A percentile compares a stretch with the other conserved stretches of the same genome.
Conservation (phyloP, 2,113 vertebrate species). For the Lutjanus erythropterus region DNA sequence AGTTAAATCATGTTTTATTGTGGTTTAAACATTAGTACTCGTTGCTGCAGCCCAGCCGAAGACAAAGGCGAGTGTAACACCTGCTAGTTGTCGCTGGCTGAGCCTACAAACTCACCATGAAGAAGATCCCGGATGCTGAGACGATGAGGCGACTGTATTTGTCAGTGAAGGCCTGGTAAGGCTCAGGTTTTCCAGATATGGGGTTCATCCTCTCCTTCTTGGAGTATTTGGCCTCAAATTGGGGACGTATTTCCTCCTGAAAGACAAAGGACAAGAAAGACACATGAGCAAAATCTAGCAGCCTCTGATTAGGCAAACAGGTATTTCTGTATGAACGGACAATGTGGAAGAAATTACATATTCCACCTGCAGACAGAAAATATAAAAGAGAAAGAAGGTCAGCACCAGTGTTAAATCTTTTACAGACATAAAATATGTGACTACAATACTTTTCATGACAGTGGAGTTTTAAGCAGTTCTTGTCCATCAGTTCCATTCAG, state of each 20-base stretch:
- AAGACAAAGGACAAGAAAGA: slow-evolving; percentile 25
- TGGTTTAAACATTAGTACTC: too few relatives aligned
- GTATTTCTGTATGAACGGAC: neutral
- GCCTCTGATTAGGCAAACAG: neutral
- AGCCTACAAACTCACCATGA: slow-evolving; percentile 88
- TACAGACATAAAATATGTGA: neutral
- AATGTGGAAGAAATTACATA: neutral
- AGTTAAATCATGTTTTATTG: too few relatives aligned
- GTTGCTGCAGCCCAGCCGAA: too few relatives aligned
- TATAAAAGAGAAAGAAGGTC: neutral
- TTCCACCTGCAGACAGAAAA: neutral
- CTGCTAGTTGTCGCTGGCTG: neutral
- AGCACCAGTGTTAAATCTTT: neutral
- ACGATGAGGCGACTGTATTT: slow-evolving; percentile 95
- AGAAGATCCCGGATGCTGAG: slow-evolving; percentile 95
- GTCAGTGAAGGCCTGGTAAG: slow-evolving; percentile 94
- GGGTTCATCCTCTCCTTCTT: slow-evolving; percentile 95
- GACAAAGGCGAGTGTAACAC: neutral
- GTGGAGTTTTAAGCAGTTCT: too few relatives aligned
- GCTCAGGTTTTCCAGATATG: slow-evolving; percentile 94
- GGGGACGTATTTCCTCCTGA: slow-evolving; percentile 95
- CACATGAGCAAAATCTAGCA: neutral
- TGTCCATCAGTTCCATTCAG: too few relatives aligned
- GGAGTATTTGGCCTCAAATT: slow-evolving; percentile 98
- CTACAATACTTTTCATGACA: too few relatives aligned